These are phyloP conservation scores for Heterodera carotae DNA, from an alignment of 1,140 invertebrate genomes.

Conservation along the genomic window DNA sequence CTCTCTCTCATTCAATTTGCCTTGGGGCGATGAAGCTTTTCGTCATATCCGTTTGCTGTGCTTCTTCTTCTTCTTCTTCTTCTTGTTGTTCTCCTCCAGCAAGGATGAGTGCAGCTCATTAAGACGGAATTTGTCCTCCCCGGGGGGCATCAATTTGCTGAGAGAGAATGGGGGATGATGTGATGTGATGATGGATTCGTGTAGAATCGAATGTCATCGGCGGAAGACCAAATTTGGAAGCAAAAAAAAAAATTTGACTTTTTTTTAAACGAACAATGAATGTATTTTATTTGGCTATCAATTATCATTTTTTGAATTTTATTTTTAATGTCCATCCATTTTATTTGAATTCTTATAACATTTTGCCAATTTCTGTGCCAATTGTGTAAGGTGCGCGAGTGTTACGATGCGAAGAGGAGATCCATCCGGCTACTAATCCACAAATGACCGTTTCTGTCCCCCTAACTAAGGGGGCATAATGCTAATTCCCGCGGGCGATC, in stretches of 20 bases:
- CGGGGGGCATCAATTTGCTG: background rate
- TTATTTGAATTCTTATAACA: too few relatives aligned
- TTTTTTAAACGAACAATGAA: too few relatives aligned
- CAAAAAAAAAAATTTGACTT: too few relatives aligned
- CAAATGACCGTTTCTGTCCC: background rate
- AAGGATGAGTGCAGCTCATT: background rate
- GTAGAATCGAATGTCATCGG: too few relatives aligned
- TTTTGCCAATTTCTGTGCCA: background rate
- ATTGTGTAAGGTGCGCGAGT: conserved; percentile 2
- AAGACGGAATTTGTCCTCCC: background rate
- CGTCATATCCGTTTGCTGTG: too few relatives aligned
- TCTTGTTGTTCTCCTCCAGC: too few relatives aligned
- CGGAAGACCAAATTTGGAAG: too few relatives aligned
- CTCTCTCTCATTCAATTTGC: background rate
- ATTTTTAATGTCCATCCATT: too few relatives aligned
- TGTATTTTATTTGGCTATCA: too few relatives aligned
- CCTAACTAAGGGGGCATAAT: background rate
- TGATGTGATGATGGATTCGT: too few relatives aligned
- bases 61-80: too few relatives aligned
- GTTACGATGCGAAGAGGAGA: background rate
- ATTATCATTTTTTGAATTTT: too few relatives aligned
- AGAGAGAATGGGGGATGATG: background rate
- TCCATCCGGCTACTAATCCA: background rate
- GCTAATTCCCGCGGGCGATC: background rate
- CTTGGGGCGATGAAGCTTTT: background rate